Evolutionary conservation across 2,888 invertebrate genomes (phyloP).

Genomic region (Chrysolina oricalcia): DNA sequence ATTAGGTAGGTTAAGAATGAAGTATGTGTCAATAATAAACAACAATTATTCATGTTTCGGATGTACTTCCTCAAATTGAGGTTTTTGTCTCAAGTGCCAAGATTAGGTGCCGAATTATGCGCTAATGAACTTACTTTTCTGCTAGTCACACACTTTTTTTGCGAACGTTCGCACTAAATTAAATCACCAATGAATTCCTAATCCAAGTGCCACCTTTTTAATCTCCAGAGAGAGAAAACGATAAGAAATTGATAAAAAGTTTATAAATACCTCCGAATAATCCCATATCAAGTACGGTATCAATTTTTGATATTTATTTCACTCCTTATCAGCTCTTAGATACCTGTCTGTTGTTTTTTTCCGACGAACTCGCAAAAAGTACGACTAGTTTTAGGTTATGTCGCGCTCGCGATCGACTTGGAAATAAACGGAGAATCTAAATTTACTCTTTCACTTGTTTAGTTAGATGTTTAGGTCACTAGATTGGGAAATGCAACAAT

Average conservation of each 20-base stretch:
- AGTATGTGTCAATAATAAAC: too few species aligned
- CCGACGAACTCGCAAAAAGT: not conserved
- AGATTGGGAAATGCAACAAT: conserved; percentile 34
- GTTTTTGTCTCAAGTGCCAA: too few species aligned
- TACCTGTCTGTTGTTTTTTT: conserved; percentile 1
- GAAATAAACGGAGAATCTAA: conserved; percentile 31
- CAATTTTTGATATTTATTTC: conserved; percentile 1
- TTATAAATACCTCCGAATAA: conserved; percentile 65
- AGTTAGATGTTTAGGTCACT: conserved; percentile 45
- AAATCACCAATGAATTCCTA: conserved; percentile 17
- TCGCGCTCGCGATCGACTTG: not conserved
- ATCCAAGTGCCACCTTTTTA: conserved; percentile 10
- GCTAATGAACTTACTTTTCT: not conserved
- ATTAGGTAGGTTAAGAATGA: too few species aligned
- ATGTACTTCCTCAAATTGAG: too few species aligned
- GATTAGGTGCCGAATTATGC: not conserved
- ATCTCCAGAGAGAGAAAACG: conserved; percentile 21
- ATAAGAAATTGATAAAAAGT: conserved; percentile 50
- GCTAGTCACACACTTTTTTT: not conserved
- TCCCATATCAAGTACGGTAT: conserved; percentile 63
- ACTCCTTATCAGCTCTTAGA: conserved; percentile 9
- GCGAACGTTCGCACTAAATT: conserved; percentile 20
- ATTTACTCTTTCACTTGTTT: conserved; percentile 41
- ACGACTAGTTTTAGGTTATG: conserved; percentile 11
- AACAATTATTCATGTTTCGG: too few species aligned